Conservation (phyloP, 2,113 vertebrate genomes). For the Cololabis saira region DNA sequence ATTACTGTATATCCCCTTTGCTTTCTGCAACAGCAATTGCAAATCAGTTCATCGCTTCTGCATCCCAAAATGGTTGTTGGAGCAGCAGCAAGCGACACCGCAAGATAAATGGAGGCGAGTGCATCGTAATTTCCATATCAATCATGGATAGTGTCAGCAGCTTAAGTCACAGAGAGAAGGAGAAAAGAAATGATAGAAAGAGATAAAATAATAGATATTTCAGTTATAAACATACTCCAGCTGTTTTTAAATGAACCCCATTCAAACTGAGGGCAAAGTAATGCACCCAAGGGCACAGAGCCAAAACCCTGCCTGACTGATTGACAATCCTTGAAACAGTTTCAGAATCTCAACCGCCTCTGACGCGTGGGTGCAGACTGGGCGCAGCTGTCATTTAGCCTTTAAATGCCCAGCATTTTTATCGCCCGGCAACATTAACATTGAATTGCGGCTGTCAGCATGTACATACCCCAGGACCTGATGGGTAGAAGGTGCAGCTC, state of each 20-base stretch:
- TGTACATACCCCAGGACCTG: constrained; percentile 35
- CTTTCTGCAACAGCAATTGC: constrained; percentile 47
- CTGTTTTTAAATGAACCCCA: constrained; percentile 33
- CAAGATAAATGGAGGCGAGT: constrained; percentile 66
- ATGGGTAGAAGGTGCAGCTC: constrained; percentile 40
- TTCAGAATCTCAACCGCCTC: constrained; percentile 21
- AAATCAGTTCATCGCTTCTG: constrained; percentile 65
- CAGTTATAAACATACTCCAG: constrained; percentile 24
- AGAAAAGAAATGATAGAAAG: constrained; percentile 7
- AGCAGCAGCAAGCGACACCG: constrained; percentile 51
- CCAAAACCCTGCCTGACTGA: constrained; percentile 34
- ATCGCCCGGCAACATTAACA: constrained; percentile 53
- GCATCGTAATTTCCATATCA: constrained; percentile 73
- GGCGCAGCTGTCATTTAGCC: constrained; percentile 70
- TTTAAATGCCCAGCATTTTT: constrained; percentile 58
- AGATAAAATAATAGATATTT: constrained; percentile 36
- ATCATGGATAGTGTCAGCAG: constrained; percentile 57
- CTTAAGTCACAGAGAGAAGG: constrained; percentile 31
- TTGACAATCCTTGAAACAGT: constrained; percentile 31
- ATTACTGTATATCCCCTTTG: constrained; percentile 50
- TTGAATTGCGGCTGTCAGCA: constrained; percentile 60
- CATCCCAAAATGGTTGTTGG: constrained; percentile 67
- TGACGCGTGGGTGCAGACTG: constrained; percentile 40
- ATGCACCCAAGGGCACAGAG: constrained; percentile 41
- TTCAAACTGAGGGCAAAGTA: constrained; percentile 25